Evolutionary conservation across 2,888 invertebrate genomes (phyloP), one percentile per base, ranked within the genome.

Genomic region (Julus scandinavius): DNA sequence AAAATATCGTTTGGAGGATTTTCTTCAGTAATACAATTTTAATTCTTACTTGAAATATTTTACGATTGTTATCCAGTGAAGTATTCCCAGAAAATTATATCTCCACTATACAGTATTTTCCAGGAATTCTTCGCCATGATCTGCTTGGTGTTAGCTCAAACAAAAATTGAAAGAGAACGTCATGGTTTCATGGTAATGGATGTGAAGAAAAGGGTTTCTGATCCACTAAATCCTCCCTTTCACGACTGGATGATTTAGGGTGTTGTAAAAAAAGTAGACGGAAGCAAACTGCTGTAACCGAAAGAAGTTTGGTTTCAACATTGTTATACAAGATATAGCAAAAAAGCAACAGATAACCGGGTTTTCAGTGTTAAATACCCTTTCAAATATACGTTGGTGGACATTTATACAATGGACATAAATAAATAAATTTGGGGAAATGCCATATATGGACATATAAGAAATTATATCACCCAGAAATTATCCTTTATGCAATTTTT

Each of bases 201-300:
- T 29, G 72, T 17, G 72, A 4, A 20, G 72, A 72, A 72, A 72
- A 72, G 20, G 72, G 63, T 29, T 72, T 72, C 29, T 20, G 20
- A 72, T 72, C 72, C 72, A 29, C 72, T 5, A 72, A 72, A 72
- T 20, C n/a, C 72, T 49, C 72, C 72, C 29, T 72, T 72, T 72
- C 29, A 20, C 72, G 72, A 72, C 20, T 72, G 72, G 72, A 0
- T 72, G 72, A 72, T 72, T 72, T 72, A 72, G 29, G 72, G 29
- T 72, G 72, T 72, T 29, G 29, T 72, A 29, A 72, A 72, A n/a
- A 29, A 72, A 49, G 49, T 7, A 5, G 49, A 49, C 49, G 49
- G 49, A 9, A 49, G 72, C 72, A 72, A 17, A 72, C 20, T 17
- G n/a, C 72, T 72, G 20, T 29, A 72, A 72, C 72, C 72, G 11